These are phyloP conservation scores for Trigoniulus corallinus DNA, from an alignment of 1,140 invertebrate genomes.

Conservation along the genomic window DNA sequence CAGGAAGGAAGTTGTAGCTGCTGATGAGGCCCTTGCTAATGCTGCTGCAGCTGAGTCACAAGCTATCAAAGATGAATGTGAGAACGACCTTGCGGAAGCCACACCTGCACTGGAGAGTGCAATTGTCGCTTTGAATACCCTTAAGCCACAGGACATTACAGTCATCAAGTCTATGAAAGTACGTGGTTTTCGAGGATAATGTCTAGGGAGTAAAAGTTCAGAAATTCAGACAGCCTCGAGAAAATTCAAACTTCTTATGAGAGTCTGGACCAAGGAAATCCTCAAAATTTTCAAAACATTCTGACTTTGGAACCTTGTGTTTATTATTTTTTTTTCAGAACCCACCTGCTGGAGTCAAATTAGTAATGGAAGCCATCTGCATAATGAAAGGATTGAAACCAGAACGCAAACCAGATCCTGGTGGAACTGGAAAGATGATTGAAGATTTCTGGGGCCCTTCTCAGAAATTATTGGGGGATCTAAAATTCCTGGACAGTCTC, in stretches of 20 bases:
- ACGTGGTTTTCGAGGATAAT: no score
- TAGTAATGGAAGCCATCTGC: conserved; percentile 89
- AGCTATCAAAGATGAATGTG: conserved; percentile 95
- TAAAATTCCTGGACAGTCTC: conserved; percentile 75
- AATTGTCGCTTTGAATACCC: conserved; percentile 68
- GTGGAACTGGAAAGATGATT: conserved; percentile 52
- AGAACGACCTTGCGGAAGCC: conserved; percentile 88
- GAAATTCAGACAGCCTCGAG: no score
- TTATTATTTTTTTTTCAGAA: no score
- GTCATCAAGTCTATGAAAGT: conserved; percentile 85
- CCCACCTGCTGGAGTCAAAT: conserved; percentile 75
- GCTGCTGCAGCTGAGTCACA: conserved; percentile 90
- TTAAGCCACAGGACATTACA: conserved; percentile 86
- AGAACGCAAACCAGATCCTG: conserved; percentile 67
- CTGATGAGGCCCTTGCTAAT: conserved; percentile 89
- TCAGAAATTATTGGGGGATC: conserved; percentile 74
- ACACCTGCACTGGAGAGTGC: conserved; percentile 88
- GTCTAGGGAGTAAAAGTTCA: no score
- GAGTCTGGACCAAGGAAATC: no score
- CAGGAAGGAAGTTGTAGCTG: conserved; percentile 87
- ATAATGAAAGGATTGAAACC: conserved; percentile 77
- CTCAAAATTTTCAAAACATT: no score
- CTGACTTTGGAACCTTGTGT: no score
- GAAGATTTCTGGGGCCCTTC: conserved; percentile 92
- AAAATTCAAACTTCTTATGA: no score